Evolutionary conservation across 2,113 vertebrate genomes (phyloP).

Genomic region (Arenaria interpres): DNA sequence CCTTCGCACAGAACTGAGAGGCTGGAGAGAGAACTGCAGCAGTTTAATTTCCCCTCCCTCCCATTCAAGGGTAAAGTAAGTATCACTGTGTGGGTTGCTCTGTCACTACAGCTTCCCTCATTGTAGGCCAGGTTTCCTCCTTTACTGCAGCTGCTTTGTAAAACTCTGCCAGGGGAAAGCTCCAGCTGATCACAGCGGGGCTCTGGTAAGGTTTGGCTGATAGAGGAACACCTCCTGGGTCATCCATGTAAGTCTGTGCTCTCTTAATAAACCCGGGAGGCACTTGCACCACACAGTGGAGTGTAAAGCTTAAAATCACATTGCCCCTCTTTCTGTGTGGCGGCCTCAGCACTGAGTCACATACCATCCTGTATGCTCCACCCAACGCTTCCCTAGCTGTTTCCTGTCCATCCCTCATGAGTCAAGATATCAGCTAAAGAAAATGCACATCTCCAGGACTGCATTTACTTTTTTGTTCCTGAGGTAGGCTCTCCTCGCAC

Average conservation of each 20-base stretch:
- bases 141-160: neutral
- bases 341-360: neutral
- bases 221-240: neutral
- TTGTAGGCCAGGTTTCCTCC: neutral
- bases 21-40: neutral
- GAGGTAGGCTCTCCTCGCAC: constrained; percentile 85
- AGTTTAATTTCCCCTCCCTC: neutral
- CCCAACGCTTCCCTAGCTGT: constrained; percentile 29
- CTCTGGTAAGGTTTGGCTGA: neutral
- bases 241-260: neutral
- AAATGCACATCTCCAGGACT: constrained; percentile 20
- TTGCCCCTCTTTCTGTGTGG: neutral
- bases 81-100: neutral
- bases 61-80: neutral
- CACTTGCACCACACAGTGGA: neutral
- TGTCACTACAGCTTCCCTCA: neutral
- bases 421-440: neutral
- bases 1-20: neutral
- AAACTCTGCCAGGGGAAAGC: neutral
- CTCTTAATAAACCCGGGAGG: neutral
- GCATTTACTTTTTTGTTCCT: constrained; percentile 88
- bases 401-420: neutral
- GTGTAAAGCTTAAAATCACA: neutral
- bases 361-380: neutral
- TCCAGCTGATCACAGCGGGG: neutral